Evolutionary conservation across 2,113 vertebrate genomes (phyloP), one percentile per base, ranked within the genome.

Genomic region (Anguilla japonica): DNA sequence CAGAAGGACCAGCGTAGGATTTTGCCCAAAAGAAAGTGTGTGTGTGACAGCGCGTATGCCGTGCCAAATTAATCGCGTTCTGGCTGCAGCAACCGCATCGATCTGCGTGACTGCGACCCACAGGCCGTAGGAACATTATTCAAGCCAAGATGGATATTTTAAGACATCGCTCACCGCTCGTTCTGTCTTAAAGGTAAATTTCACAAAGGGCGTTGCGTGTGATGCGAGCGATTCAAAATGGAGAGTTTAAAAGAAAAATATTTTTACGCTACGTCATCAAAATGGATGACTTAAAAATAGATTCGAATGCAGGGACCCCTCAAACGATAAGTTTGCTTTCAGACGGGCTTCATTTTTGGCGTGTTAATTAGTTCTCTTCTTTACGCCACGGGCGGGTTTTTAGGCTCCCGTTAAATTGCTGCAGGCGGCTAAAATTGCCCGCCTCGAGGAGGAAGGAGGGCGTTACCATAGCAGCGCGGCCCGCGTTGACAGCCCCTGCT

Each of bases 391-490:
- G 39, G 34, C 50, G 26, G 53, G 34, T 57, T 43, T 57, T 43
- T 81, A 22, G 26, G n/a, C 71, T 80, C 67, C 80, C 78, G n/a
- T 41, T 53, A 50, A 57, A 84, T 60, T 57, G 43, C 5, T 79
- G 50, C 60, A 34, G 39, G 39, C 63, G 26, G 60, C 34, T 78
- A 16, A 39, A 29, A 29, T 15, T 50, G 81, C 71, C 83, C 85
- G 84, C 43, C 78, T 50, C n/a, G 39, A 50, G 78, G 85, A 84
- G 40, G 89, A 82, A 79, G 67, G 86, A 86, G 83, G 71, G 81
- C 22, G 87, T 92, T 91, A 81, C 88, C 91, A 92, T 91, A 84
- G 92, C 86, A 91, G 83, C 90, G 11, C 8, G 80, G 84, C 81
- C 86, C 82, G 82, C 78, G 82, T 78, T 89, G 87, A 90, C 91